Evolutionary conservation across 1,140 invertebrate species (phyloP).

Genomic region (Cephus cinctus): DNA sequence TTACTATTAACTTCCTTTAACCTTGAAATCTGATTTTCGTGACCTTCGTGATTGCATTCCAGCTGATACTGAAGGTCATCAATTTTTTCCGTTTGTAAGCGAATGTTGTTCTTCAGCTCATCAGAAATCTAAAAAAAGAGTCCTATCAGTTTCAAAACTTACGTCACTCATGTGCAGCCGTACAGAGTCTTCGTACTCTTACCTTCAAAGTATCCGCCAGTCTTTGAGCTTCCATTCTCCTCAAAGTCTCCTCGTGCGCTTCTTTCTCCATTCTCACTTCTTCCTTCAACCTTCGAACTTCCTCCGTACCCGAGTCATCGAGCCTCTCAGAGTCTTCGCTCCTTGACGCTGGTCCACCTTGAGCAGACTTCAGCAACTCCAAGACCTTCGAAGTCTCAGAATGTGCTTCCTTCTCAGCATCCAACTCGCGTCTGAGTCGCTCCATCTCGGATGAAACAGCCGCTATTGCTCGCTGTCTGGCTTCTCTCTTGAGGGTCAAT

Average conservation of each 20-base stretch:
- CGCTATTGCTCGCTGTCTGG: slow-evolving; percentile 49
- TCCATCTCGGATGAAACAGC: slow-evolving; percentile 54
- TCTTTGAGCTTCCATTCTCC: slow-evolving; percentile 31
- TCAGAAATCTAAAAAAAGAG: slow-evolving; percentile 41
- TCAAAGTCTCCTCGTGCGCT: slow-evolving; percentile 22
- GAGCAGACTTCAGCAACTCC: slow-evolving; percentile 36
- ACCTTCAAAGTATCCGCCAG: slow-evolving; percentile 43
- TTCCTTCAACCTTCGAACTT: slow-evolving; percentile 8
- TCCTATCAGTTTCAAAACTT: background rate
- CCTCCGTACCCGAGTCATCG: slow-evolving; percentile 7
- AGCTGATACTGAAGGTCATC: slow-evolving; percentile 49
- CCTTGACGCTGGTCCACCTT: slow-evolving; percentile 19
- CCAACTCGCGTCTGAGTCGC: slow-evolving; percentile 43
- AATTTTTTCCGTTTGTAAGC: slow-evolving; percentile 46
- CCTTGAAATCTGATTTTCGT: slow-evolving; percentile 30
- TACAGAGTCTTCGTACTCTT: background rate
- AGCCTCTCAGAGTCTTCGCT: slow-evolving; percentile 18
- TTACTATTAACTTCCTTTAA: slow-evolving; percentile 34
- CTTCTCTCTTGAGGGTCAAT: slow-evolving; percentile 46
- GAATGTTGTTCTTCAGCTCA: slow-evolving; percentile 39
- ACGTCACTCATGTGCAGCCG: too few relatives aligned
- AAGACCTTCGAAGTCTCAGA: slow-evolving; percentile 43
- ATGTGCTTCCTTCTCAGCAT: slow-evolving; percentile 50
- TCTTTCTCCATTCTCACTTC: slow-evolving; percentile 8
- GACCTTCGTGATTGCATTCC: slow-evolving; percentile 37